Conservation (phyloP, 2,888 invertebrate genomes). For the Cabera pusaria region DNA sequence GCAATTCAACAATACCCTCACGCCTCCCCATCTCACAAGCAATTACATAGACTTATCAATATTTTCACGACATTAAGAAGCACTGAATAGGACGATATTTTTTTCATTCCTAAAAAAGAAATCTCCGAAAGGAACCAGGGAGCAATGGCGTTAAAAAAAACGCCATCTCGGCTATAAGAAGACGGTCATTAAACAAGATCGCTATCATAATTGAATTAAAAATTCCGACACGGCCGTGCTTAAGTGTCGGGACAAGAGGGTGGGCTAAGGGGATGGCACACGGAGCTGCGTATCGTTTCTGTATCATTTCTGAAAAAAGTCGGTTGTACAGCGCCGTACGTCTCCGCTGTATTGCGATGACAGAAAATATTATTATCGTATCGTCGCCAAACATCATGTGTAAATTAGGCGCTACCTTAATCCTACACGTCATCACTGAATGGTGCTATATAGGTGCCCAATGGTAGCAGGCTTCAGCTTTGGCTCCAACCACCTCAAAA, state of each 20-base stretch:
- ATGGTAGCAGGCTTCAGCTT: too few relatives aligned
- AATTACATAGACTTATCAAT: conserved; percentile 61
- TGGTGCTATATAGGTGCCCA: too few relatives aligned
- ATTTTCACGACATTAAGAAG: conserved; percentile 50
- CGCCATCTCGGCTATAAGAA: conserved; percentile 58
- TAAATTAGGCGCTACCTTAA: too few relatives aligned
- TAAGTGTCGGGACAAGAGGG: conserved; percentile 46
- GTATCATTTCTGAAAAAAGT: too few relatives aligned
- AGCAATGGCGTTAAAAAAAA: conserved; percentile 39
- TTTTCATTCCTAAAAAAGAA: conserved; percentile 35
- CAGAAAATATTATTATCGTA: too few relatives aligned
- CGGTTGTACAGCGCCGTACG: too few relatives aligned
- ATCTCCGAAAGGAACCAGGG: conserved; percentile 28
- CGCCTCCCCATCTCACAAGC: conserved; percentile 29
- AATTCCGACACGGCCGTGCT: conserved; percentile 76
- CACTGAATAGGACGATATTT: conserved; percentile 28
- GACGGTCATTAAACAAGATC: conserved; percentile 79
- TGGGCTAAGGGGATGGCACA: conserved; percentile 37
- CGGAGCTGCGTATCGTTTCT: conserved; percentile 1
- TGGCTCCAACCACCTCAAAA: too few relatives aligned
- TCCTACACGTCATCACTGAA: too few relatives aligned
- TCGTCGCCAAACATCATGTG: too few relatives aligned
- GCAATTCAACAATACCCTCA: too few relatives aligned
- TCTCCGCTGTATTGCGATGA: too few relatives aligned
- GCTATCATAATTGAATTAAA: conserved; percentile 84